Conservation (phyloP, 2,888 invertebrate species). For the Lithophane ornitopus region DNA sequence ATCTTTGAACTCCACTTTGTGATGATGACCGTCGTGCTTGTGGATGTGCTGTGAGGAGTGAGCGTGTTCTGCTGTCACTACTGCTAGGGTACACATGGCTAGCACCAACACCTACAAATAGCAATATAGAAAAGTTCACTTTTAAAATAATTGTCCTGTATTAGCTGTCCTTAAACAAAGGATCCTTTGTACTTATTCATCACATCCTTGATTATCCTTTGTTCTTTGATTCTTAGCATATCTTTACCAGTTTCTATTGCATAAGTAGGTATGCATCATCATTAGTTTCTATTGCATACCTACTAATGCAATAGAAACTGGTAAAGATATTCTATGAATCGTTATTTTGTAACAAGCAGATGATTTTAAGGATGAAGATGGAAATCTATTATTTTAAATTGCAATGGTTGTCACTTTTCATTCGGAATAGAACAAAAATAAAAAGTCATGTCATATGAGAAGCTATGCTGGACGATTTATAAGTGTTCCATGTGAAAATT, state of each 20-base stretch:
- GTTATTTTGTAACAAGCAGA: not conserved
- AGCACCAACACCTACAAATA: constrained; percentile 47
- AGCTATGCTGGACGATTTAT: too few relatives aligned
- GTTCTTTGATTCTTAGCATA: too few relatives aligned
- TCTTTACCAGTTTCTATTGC: too few relatives aligned
- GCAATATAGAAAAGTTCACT: not conserved
- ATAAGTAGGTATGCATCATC: too few relatives aligned
- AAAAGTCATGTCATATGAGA: not conserved
- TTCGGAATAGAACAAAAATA: not conserved
- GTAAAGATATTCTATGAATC: not conserved
- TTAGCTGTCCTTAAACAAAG: not conserved
- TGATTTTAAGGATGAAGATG: not conserved
- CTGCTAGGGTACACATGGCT: constrained; percentile 52
- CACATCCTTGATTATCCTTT: too few relatives aligned
- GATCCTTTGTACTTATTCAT: too few relatives aligned
- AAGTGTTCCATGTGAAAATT: not conserved
- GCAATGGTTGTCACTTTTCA: not conserved
- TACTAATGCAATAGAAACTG: not conserved
- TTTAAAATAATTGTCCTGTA: not conserved
- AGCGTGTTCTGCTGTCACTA: constrained; percentile 74
- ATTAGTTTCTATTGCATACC: too few relatives aligned
- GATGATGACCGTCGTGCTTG: constrained; percentile 63
- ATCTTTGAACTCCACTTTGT: constrained; percentile 56
- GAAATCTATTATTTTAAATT: not conserved
- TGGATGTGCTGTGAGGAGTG: constrained; percentile 81